Evolutionary conservation across 2,797 vertebrate species (phyloP), one percentile per base, ranked within the genome.

Genomic region (Poeciliopsis turneri): DNA sequence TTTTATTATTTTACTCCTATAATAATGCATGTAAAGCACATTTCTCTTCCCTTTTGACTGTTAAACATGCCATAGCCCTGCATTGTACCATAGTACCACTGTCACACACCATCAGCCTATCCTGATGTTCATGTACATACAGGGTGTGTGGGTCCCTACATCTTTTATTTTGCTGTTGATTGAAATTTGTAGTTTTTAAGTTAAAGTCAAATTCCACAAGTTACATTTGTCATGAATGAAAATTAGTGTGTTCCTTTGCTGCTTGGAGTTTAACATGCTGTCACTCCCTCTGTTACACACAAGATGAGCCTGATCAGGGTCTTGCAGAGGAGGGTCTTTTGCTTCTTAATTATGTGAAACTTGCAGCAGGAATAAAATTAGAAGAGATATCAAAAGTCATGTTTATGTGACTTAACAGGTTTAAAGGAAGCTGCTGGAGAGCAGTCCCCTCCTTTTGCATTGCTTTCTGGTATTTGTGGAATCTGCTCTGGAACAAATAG

Each of bases 401-500:
- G 57, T 79, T 85, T 74, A 78, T 78, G 84, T 87, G 86, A 89
- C 86, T 84, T 86, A 84, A 92, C 88, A 83, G 75, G 78, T 86
- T 75, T 83, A 80, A 82, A 81, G 75, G 82, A 81, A 91, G 85
- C 83, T 83, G 85, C 77, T 81, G 91, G 88, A 92, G 90, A 74
- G 72, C 79, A 75, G 86, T 90, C 90, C 92, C 89, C 92, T 92
- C 88, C 92, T 91, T 43, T 89, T 86, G 91, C 85, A 88, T 92
- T 94, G 84, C 88, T 88, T 91, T 94, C 86, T 95, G 95, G 95
- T 95, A 96, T 96, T 95, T 95, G 90, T 92, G 95, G 96, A 96
- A 96, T 96, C 92, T 93, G 91, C 92, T 93, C 91, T 93, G 93
- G 94, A 95, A 95, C 95, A 94, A 96, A 96, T 94, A 95, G 92